Evolutionary conservation across 2,888 invertebrate genomes (phyloP), one percentile per base, ranked within the genome.

Genomic region (Tipula helvola): DNA sequence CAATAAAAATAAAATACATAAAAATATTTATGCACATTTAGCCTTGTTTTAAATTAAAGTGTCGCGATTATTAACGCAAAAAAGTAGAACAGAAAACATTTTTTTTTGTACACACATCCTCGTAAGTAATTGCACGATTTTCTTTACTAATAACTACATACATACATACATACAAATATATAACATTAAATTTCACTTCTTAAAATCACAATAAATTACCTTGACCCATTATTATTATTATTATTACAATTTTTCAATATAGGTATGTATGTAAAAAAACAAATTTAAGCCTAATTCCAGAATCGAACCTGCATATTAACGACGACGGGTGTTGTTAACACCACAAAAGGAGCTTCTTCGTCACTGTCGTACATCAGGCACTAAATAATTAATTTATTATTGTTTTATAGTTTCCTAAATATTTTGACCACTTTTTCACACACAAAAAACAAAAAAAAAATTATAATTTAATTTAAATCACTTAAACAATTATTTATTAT

Each of bases 281-380:
- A 71, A 71, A 71, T 8, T 3, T 28, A 71, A 71, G 28, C 18
- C 71, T 71, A 28, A 71, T 71, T 71, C 71, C 28, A 71, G 71
- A 71, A 71, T 87, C 88, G 88, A 13, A 93, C 93, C 88, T 92
- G 92, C 92, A 94, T 94, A 71, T 71, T 71, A 91, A 93, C 93
- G 88, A 93, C 93, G 88, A 93, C 94, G 85, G 95, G 95, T 89
- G 94, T 92, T 87, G 94, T 93, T 90, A 95, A 93, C 90, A 95
- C 94, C 89, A 94, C 93, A 91, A 95, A 95, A 57, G 94, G 92
- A 85, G 93, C 93, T 90, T 94, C 94, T 89, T 95, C 95, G 91
- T 95, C 95, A 90, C 93, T 94, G 90, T 93, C 93, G 90, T 92
- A 91, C 93, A 94, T 94, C 57, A 90, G 85, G 86, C 86, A 52